These are phyloP conservation scores for Melipona quadrifasciata DNA, from an alignment of 1,140 invertebrate species.

Conservation along the genomic window DNA sequence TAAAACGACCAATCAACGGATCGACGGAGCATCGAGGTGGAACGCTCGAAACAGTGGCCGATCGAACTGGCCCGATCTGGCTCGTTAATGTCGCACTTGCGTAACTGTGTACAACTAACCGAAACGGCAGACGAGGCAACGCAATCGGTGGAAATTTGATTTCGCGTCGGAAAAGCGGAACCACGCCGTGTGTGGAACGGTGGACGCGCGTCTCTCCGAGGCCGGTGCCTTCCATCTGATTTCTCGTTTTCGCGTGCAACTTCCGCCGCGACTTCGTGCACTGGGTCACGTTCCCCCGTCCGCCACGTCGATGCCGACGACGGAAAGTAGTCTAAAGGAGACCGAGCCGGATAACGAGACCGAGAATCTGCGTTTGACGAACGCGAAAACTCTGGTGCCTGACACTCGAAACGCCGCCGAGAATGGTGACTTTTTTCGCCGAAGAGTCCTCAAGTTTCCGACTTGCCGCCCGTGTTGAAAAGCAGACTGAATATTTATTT, in stretches of 20 bases:
- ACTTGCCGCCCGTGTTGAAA: too few species aligned
- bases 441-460: too few species aligned
- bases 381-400: neutral
- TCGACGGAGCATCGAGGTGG: neutral
- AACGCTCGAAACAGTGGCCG: too few species aligned
- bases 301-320: neutral
- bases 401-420: neutral
- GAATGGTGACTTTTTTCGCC: neutral
- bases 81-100: neutral
- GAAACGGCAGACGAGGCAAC: neutral
- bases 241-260: conserved; percentile 37
- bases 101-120: neutral
- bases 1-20: neutral
- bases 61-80: neutral
- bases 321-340: neutral
- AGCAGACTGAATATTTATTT: too few species aligned
- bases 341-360: neutral
- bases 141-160: conserved; percentile 37
- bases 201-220: neutral
- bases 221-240: conserved; percentile 33
- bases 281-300: neutral
- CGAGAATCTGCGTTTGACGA: conserved; percentile 2
- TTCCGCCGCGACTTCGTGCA: conserved; percentile 16
- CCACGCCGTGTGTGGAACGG: neutral
- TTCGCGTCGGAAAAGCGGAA: conserved; percentile 47